These are phyloP conservation scores for Garra rufa DNA, from an alignment of 2,113 vertebrate species.

Conservation along the genomic window DNA sequence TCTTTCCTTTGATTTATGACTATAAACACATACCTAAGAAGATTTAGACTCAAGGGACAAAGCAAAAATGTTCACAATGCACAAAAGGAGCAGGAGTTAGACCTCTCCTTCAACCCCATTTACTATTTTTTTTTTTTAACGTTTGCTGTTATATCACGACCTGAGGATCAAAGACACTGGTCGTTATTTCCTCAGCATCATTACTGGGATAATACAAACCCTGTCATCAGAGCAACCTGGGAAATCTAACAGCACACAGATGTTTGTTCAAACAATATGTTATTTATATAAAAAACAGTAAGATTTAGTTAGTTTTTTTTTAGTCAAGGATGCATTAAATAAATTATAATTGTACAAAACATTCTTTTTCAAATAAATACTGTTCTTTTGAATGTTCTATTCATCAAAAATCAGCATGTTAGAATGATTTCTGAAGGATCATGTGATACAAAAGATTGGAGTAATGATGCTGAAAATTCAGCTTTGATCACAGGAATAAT, in stretches of 20 bases:
- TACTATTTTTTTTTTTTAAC: not conserved
- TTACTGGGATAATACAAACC: not conserved
- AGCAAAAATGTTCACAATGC: not conserved
- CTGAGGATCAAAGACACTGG: not conserved
- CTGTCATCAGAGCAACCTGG: not conserved
- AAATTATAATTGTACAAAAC: too few relatives aligned
- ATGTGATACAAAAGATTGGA: too few relatives aligned
- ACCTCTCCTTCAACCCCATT: not conserved
- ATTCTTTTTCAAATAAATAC: too few relatives aligned
- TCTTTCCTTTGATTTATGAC: not conserved
- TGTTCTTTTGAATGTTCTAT: not conserved
- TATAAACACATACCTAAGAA: not conserved
- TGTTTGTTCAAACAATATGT: not conserved
- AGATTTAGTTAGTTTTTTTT: not conserved
- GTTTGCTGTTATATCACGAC: too few relatives aligned
- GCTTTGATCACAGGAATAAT: not conserved
- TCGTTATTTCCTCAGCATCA: not conserved
- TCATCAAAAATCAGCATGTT: not conserved
- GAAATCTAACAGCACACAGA: not conserved
- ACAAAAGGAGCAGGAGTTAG: not conserved
- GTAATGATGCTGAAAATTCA: too few relatives aligned
- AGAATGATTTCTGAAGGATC: too few relatives aligned
- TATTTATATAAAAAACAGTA: not conserved
- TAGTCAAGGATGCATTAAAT: not conserved
- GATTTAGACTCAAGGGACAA: not conserved